These are phyloP conservation scores for Platichthys stellatus DNA, from an alignment of 2,113 vertebrate genomes.

Conservation along the genomic window DNA sequence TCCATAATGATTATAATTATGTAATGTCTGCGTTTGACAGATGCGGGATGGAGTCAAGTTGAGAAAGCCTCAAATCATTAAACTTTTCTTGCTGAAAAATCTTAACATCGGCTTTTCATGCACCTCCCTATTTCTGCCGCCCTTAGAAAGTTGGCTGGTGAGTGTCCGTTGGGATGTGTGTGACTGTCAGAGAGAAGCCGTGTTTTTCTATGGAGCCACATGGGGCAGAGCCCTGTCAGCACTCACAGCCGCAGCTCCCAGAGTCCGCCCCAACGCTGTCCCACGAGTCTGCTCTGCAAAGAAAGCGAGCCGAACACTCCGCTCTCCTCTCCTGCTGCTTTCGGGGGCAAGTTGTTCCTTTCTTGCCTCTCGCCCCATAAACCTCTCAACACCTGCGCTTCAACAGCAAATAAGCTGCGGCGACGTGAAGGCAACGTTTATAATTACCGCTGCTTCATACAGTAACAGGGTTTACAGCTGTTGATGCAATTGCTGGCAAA, in stretches of 20 bases:
- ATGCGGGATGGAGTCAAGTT: conserved; percentile 39
- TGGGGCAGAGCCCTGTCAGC: conserved; percentile 72
- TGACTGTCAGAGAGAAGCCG: conserved; percentile 66
- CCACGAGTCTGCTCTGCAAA: conserved; percentile 56
- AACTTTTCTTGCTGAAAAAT: conserved; percentile 40
- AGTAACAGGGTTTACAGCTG: conserved; percentile 58
- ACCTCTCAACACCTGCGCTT: conserved; percentile 78
- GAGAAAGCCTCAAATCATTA: conserved; percentile 34
- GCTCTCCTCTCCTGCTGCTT: conserved; percentile 62
- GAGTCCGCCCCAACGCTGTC: conserved; percentile 55
- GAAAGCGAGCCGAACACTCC: conserved; percentile 55
- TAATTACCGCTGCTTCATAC: conserved; percentile 69
- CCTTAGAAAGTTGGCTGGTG: conserved; percentile 46
- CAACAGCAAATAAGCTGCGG: conserved; percentile 68
- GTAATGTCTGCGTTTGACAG: conserved; percentile 57
- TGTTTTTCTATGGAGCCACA: conserved; percentile 75
- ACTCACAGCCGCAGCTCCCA: conserved; percentile 65
- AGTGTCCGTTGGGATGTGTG: conserved; percentile 60
- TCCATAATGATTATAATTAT: conserved; percentile 58
- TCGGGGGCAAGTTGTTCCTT: conserved; percentile 70
- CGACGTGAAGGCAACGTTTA: conserved; percentile 72
- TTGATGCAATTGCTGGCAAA: conserved; percentile 70
- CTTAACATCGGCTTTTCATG: conserved; percentile 36
- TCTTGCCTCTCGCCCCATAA: conserved; percentile 76
- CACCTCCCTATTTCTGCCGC: conserved; percentile 24